Percentiles rank a stretch among this genome's conserved stretches.
Conservation (phyloP, 2,888 invertebrate species). For the Spatulosminthurus flaviceps region DNA sequence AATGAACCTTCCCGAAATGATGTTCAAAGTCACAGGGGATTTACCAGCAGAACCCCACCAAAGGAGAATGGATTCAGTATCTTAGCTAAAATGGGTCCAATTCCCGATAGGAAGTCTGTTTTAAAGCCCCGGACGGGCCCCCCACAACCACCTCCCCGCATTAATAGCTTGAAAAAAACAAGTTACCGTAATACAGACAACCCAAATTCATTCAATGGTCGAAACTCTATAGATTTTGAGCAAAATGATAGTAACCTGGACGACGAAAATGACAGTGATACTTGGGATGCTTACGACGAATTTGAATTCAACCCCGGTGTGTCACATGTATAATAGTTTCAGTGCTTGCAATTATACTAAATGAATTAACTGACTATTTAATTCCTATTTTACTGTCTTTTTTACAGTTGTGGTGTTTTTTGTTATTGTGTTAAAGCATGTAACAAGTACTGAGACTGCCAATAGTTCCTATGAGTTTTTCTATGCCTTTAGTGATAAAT, state of each 20-base stretch:
- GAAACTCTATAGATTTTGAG: not conserved
- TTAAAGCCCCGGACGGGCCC: constrained; percentile 1
- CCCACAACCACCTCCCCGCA: constrained; percentile 34
- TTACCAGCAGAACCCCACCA: constrained; percentile 12
- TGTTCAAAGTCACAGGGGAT: not conserved
- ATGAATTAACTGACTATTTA: not conserved
- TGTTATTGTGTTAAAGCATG: too few relatives aligned
- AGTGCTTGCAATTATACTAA: not conserved
- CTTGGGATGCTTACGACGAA: constrained; percentile 40
- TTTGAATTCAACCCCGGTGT: constrained; percentile 45
- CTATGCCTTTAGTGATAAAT: too few relatives aligned
- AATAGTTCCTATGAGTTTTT: too few relatives aligned
- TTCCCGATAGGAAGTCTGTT: constrained; percentile 33
- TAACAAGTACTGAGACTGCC: too few relatives aligned
- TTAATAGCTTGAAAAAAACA: constrained; percentile 13
- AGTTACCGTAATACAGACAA: not conserved
- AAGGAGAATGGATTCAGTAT: constrained; percentile 18
- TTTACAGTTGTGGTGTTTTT: too few relatives aligned
- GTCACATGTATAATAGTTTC: constrained; percentile 42
- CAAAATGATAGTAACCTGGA: constrained; percentile 3
- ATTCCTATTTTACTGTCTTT: not conserved
- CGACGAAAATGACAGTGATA: constrained; percentile 44
- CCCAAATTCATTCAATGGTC: not conserved
- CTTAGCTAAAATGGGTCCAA: constrained; percentile 34
- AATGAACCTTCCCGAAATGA: constrained; percentile 24